These are phyloP conservation scores for Lycophotia porphyrea DNA, from an alignment of 2,888 invertebrate species.

Conservation along the genomic window DNA sequence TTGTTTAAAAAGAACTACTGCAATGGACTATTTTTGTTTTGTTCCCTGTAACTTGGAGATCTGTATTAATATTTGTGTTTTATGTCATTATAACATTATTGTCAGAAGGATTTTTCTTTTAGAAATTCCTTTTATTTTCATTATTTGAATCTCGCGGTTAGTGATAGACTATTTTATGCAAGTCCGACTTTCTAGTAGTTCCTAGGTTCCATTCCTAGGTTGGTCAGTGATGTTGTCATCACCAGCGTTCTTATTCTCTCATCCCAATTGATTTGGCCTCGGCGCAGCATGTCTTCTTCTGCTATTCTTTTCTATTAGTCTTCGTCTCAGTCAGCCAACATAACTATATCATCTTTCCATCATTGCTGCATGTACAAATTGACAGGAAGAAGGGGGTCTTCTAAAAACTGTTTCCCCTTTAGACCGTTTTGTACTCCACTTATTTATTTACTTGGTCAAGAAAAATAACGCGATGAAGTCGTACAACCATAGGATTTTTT, in stretches of 20 bases:
- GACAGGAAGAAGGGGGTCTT: constrained; percentile 34
- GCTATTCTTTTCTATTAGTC: not conserved
- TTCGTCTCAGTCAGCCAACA: not conserved
- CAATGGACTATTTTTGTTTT: not conserved
- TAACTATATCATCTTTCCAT: not conserved
- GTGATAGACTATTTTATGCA: not conserved
- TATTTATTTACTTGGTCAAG: not conserved
- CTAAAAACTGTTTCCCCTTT: constrained; percentile 3
- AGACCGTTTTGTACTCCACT: constrained; percentile 18
- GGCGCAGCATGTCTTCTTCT: not conserved
- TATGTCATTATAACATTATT: too few relatives aligned
- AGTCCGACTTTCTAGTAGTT: not conserved
- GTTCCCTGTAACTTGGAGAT: too few relatives aligned
- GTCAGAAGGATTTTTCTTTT: too few relatives aligned
- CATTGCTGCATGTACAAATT: constrained; percentile 11
- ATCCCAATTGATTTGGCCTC: not conserved
- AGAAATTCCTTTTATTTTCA: too few relatives aligned
- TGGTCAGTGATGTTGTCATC: not conserved
- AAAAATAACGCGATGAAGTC: not conserved
- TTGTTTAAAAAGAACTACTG: not conserved
- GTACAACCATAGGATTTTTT: not conserved
- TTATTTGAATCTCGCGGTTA: too few relatives aligned
- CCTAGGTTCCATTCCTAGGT: not conserved
- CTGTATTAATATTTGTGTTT: too few relatives aligned
- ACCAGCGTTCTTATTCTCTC: not conserved